A percentile compares a stretch with the other conserved stretches of the same genome.
Conservation (phyloP, 2,113 vertebrate genomes). For the Motacilla tschutschensis region DNA sequence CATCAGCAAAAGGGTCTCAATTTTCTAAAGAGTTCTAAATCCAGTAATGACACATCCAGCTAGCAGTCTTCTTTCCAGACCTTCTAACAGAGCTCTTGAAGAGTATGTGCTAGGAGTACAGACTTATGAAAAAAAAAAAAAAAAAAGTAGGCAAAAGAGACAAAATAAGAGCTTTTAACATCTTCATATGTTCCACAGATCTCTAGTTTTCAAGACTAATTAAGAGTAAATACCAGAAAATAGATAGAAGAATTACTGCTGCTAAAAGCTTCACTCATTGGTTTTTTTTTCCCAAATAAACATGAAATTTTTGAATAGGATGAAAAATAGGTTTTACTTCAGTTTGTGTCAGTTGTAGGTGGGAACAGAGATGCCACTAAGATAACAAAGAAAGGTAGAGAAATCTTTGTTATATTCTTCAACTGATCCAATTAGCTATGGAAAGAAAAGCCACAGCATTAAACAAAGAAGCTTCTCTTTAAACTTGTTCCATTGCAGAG, state of each 20-base stretch:
- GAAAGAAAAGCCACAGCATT: not conserved
- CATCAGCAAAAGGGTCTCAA: not conserved
- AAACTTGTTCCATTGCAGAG: not conserved
- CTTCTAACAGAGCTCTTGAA: not conserved
- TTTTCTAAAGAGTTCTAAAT: not conserved
- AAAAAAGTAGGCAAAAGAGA: not conserved
- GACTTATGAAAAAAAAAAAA: not conserved
- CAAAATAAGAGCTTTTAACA: not conserved
- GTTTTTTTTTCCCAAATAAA: not conserved
- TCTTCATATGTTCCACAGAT: not conserved
- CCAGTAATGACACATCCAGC: not conserved
- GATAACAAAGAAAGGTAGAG: not conserved
- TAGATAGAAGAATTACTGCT: not conserved
- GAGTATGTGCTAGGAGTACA: not conserved
- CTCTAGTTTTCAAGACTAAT: not conserved
- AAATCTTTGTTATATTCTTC: not conserved
- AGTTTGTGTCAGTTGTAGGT: not conserved
- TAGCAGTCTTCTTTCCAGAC: not conserved
- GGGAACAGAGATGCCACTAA: not conserved
- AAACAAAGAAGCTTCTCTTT: not conserved
- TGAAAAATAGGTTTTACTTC: not conserved
- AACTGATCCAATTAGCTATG: not conserved
- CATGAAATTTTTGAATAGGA: not conserved
- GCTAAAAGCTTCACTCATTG: not conserved
- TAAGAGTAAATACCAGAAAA: not conserved